These are phyloP conservation scores for Cyanoramphus novaezelandiae DNA, from an alignment of 2,113 vertebrate species.

Conservation along the genomic window DNA sequence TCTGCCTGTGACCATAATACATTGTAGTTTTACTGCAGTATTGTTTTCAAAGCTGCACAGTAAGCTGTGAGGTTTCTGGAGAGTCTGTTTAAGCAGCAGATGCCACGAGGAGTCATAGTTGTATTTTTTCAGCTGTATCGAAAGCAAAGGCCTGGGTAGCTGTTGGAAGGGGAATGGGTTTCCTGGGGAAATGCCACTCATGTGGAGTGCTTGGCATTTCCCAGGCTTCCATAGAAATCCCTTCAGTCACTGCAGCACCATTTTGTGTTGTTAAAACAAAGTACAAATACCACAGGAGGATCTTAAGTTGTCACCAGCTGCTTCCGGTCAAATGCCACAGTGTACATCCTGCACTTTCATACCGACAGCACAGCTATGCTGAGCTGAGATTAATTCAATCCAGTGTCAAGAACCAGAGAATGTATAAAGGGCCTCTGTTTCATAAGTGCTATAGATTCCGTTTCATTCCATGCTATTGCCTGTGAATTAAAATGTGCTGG, in stretches of 20 bases:
- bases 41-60: neutral
- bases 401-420: neutral
- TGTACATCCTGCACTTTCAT: neutral
- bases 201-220: neutral
- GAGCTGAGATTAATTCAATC: neutral
- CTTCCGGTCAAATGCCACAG: neutral
- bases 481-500: neutral
- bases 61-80: neutral
- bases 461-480: neutral
- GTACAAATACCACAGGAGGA: neutral
- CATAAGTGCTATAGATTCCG: neutral
- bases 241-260: neutral
- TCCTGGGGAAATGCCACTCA: constrained; percentile 57
- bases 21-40: neutral
- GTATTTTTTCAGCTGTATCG: neutral
- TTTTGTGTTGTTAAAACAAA: neutral
- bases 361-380: neutral
- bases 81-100: neutral
- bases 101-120: neutral
- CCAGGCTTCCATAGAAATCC: neutral
- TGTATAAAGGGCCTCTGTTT: neutral
- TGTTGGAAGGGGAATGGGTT: neutral
- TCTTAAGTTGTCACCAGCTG: neutral
- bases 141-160: constrained; percentile 20
- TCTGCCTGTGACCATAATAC: neutral